phyloP scores from a whole-genome alignment of 1,140 invertebrate genomes.

The Asobara japonica region DNA sequence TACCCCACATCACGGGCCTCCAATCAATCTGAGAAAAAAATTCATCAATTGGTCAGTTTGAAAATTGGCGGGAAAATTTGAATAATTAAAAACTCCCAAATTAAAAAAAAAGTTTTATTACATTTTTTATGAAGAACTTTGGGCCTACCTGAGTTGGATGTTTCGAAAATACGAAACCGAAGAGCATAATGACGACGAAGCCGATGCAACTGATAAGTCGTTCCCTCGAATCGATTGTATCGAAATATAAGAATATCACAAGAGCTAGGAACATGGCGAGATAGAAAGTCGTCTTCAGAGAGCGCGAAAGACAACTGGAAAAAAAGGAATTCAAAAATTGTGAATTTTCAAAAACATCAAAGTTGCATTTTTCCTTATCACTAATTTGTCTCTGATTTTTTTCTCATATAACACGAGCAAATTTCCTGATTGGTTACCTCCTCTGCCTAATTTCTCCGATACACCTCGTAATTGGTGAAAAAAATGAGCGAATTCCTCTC shows the following conservation, averaged over 20 bases:
- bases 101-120: no score
- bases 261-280: slow-evolving; percentile 63
- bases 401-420: background rate
- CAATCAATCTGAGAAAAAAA: slow-evolving; percentile 72
- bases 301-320: slow-evolving; percentile 21
- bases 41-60: no score
- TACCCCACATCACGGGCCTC: slow-evolving; percentile 81
- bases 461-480: slow-evolving; percentile 3
- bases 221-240: slow-evolving; percentile 70
- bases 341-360: no score
- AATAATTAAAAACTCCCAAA: no score
- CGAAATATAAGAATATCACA: slow-evolving; percentile 71
- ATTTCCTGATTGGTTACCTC: slow-evolving; percentile 36
- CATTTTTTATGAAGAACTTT: background rate
- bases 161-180: slow-evolving; percentile 73
- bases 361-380: no score
- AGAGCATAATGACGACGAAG: slow-evolving; percentile 65
- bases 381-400: background rate
- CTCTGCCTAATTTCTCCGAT: slow-evolving; percentile 3
- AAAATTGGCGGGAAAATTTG: no score
- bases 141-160: slow-evolving; percentile 66
- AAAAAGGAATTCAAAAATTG: slow-evolving; percentile 25
- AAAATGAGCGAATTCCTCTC: slow-evolving; percentile 46
- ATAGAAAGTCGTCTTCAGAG: slow-evolving; percentile 40
- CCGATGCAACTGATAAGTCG: slow-evolving; percentile 76